Percentiles rank a stretch among this genome's conserved stretches.
Conservation (phyloP, 2,888 invertebrate species). For the Cybosia mesomella region DNA sequence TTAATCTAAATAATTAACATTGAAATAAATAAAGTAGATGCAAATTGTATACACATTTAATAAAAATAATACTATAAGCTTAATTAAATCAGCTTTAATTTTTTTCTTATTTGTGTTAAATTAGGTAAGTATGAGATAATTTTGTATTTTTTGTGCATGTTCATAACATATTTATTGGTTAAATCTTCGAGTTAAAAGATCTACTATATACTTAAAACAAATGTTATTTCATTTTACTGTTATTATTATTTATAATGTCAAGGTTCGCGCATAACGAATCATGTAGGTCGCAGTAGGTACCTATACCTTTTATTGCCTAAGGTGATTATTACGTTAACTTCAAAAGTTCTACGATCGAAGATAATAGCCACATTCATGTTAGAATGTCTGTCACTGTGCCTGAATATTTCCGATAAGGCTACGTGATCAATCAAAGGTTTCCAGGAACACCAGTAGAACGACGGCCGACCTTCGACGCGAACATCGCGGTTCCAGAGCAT, state of each 20-base stretch:
- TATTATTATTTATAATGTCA: conserved; percentile 23
- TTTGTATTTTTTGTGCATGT: neutral
- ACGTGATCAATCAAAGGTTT: conserved; percentile 52
- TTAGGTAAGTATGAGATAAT: too few species aligned
- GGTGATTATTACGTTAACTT: conserved; percentile 3
- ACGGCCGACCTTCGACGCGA: conserved; percentile 52
- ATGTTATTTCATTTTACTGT: conserved; percentile 13
- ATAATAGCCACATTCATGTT: conserved; percentile 11
- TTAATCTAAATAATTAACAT: neutral
- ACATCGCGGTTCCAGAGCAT: conserved; percentile 61
- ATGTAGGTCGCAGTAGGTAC: conserved; percentile 16
- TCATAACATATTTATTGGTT: neutral
- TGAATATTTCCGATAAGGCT: conserved; percentile 23
- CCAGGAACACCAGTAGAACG: conserved; percentile 54
- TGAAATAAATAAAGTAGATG: conserved; percentile 3
- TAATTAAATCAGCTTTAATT: neutral
- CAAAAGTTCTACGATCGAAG: conserved; percentile 17
- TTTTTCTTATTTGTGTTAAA: neutral
- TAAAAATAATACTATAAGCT: conserved; percentile 3
- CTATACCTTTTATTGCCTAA: conserved; percentile 7
- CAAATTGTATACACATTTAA: neutral
- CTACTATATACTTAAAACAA: conserved; percentile 11
- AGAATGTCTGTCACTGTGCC: conserved; percentile 24
- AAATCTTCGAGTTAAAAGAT: neutral
- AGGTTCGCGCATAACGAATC: conserved; percentile 14